phyloP scores from a whole-genome alignment of 2,888 invertebrate genomes.

The Eupithecia vulgata region DNA sequence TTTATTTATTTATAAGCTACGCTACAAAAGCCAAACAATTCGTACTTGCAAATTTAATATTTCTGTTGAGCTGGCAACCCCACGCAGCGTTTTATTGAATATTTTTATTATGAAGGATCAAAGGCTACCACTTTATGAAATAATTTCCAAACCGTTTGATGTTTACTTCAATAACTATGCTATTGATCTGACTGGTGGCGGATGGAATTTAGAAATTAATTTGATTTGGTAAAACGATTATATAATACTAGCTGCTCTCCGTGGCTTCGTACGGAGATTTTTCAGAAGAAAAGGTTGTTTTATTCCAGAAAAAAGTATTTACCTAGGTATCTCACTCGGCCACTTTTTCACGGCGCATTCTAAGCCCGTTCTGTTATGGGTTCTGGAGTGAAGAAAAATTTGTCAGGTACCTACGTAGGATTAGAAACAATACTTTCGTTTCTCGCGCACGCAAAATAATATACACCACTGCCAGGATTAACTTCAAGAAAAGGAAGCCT shows the following conservation, averaged over 20 bases:
- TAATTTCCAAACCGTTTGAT: constrained; percentile 64
- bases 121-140: constrained; percentile 65
- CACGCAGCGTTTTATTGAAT: constrained; percentile 64
- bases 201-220: constrained; percentile 22
- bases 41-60: constrained; percentile 20
- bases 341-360: no score
- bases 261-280: not conserved
- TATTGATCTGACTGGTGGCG: constrained; percentile 40
- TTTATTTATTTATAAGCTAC: not conserved
- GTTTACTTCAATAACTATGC: constrained; percentile 66
- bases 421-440: no score
- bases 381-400: no score
- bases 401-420: no score
- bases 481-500: no score
- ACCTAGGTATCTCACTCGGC: no score
- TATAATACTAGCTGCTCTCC: not conserved
- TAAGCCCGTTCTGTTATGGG: no score
- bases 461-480: no score
- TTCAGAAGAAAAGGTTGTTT: not conserved
- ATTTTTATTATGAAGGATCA: constrained; percentile 69
- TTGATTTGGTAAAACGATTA: constrained; percentile 15
- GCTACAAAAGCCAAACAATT: not conserved
- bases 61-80: constrained; percentile 28
- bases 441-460: no score
- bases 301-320: not conserved